Base-by-base conservation (phyloP, 2,888 invertebrate genomes). In the Morpho deidamia region DNA sequence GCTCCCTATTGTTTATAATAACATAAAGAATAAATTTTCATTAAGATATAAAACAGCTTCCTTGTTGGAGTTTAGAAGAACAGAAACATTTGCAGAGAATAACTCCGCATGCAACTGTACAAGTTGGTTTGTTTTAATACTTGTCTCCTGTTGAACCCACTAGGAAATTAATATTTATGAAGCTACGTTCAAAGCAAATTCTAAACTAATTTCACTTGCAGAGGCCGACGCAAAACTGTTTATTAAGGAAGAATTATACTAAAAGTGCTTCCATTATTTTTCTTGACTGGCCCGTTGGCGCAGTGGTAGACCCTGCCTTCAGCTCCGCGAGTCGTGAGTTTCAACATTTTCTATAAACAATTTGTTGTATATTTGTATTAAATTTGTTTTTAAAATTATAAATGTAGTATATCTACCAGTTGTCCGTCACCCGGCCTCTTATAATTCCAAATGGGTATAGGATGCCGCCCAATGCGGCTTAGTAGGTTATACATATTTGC, bases 11-110 rank as follows among this genome's bases (percentile, higher is more conserved):
- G 42, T 49, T 49, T 14, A 14, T 14, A 42, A 49, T 42, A 49
- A 34, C 12, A 49, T 49, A 39, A 49, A 49, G 49, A 49, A 14
- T 48, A 41, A 48, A 40, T 48, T 48, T 41, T 49, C 49, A 49
- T 49, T 49, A 49, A 39, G 49, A 42, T 42, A 49, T 49, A 42
- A 40, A 49, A 49, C 49, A 42, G 33, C 41, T 41, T 42, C 34
- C 35, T 49, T 42, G 39, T 12, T 34, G 41, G 41, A 34, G 41
- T 14, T 46, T 38, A 46, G 11, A 35, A 41, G 11, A 12, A 42
- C 41, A 34, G 49, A 48, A 48, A 39, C 11, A 23, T 48, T 48
- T 35, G 41, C 23, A 34, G 48, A 38, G 45, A 48, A 41, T n/a
- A 42, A 42, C 10, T 49, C 41, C 34, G 41, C 42, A 42, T 42